Base-by-base conservation (phyloP, 2,888 invertebrate species). In the Branchipolynoe longqiensis region DNA sequence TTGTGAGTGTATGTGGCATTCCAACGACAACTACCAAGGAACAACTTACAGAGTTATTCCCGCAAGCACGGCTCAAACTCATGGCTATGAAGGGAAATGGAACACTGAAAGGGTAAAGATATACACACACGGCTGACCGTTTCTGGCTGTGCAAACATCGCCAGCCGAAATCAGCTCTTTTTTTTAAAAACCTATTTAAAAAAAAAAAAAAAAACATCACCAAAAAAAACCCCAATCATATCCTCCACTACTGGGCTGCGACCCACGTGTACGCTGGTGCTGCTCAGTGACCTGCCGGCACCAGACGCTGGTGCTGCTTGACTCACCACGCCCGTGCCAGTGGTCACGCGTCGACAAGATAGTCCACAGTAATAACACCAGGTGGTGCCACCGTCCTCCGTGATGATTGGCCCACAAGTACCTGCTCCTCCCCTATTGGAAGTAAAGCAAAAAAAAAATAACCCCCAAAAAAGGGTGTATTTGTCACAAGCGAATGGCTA, bases 1-100 rank as follows among this genome's bases (percentile, higher is more conserved):
- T 78, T 78, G 78, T 78, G 78, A 78, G 78, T 78, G 78, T 78
- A 78, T 78, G 78, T 78, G 78, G 78, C 78, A 48, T 78, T 48
- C 78, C 78, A 48, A 22, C 78, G 78, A 41, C 41, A 25, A 54
- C 78, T n/a, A 78, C 78, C 78, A 78, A 78, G 33, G 78, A 78
- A 54, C 78, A 78, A 78, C 78, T 78, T 25, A 12, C 31, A 28
- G 78, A 78, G 78, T 78, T 78, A 78, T 78, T 78, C 78, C 78
- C 78, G 78, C 78, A 78, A 78, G 78, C 78, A 78, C 1, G 78
- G 78, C 41, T 78, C 78, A 78, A 78, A 78, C 78, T 78, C 48
- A 78, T 78, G 78, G 78, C 78, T 31, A 78, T 78, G 78, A 78
- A 78, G 54, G 78, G 48, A 41, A 78, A 78, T 78, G 78, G 78